These are phyloP conservation scores for Heterodera carotae DNA, from an alignment of 1,140 invertebrate genomes.

Conservation along the genomic window DNA sequence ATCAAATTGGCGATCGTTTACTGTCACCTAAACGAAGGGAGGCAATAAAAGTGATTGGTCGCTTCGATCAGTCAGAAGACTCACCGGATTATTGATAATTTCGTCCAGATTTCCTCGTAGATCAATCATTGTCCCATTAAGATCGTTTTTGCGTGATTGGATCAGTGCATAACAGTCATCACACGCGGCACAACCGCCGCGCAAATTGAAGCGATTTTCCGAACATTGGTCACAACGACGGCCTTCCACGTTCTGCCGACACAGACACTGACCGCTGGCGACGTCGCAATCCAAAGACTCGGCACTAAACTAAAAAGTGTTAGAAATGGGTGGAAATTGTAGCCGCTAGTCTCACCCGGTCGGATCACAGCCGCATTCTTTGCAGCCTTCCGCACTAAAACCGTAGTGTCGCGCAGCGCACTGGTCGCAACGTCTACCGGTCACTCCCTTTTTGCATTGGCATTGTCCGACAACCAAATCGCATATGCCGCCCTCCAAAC, in stretches of 20 bases:
- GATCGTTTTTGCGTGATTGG: constrained; percentile 56
- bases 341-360: constrained; percentile 27
- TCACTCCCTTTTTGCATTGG: constrained; percentile 79
- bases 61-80: constrained; percentile 9
- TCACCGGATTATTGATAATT: constrained; percentile 64
- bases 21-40: constrained; percentile 25
- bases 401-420: constrained; percentile 84
- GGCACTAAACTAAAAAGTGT: constrained; percentile 25
- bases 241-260: constrained; percentile 94
- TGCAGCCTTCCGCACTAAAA: constrained; percentile 74
- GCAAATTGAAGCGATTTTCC: constrained; percentile 52
- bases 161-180: constrained; percentile 65
- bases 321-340: neutral
- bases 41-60: neutral
- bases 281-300: constrained; percentile 67
- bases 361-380: constrained; percentile 59
- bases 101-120: constrained; percentile 60
- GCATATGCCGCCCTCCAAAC: constrained; percentile 77
- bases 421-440: constrained; percentile 76
- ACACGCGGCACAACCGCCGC: constrained; percentile 57
- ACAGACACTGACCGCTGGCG: constrained; percentile 74
- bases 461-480: constrained; percentile 77
- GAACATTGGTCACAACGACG: constrained; percentile 86
- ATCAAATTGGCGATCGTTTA: constrained; percentile 61
- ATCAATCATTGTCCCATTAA: constrained; percentile 43